phyloP scores from a whole-genome alignment of 2,888 invertebrate species.

The Caenorhabditis wallacei region DNA sequence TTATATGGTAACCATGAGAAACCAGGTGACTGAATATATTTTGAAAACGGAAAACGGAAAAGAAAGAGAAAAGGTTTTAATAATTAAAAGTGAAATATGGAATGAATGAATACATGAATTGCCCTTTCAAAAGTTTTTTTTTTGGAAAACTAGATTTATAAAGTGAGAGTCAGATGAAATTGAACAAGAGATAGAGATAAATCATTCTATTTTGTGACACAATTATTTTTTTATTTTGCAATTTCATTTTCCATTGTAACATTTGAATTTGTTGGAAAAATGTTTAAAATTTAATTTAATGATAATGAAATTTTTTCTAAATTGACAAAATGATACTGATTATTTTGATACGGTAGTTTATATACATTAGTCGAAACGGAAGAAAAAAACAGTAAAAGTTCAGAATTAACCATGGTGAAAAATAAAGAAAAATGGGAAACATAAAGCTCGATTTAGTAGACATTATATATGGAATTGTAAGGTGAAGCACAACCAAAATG shows the following conservation, averaged over 20 bases:
- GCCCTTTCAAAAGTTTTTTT: conserved; percentile 19
- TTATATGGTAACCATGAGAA: conserved; percentile 30
- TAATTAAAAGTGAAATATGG: conserved; percentile 20
- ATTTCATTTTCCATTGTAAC: no score
- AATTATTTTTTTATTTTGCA: no score
- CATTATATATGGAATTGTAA: conserved; percentile 15
- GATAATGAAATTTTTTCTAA: no score
- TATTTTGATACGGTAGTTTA: no score
- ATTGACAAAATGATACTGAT: no score
- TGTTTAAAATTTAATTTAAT: no score
- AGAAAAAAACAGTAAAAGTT: no score
- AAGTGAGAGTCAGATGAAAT: conserved; percentile 22
- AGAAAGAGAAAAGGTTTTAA: conserved; percentile 12
- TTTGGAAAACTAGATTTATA: conserved; percentile 31
- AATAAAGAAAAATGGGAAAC: neutral
- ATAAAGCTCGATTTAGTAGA: neutral
- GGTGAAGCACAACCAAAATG: conserved; percentile 46
- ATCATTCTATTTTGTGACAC: no score
- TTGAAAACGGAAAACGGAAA: conserved; percentile 21
- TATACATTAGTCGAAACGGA: no score
- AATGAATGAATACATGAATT: conserved; percentile 18
- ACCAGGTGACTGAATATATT: conserved; percentile 11
- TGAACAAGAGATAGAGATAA: neutral
- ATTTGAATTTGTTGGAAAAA: no score
- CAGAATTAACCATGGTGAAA: neutral